These are phyloP conservation scores for Xanthia togata DNA, from an alignment of 2,888 invertebrate genomes.

Conservation along the genomic window DNA sequence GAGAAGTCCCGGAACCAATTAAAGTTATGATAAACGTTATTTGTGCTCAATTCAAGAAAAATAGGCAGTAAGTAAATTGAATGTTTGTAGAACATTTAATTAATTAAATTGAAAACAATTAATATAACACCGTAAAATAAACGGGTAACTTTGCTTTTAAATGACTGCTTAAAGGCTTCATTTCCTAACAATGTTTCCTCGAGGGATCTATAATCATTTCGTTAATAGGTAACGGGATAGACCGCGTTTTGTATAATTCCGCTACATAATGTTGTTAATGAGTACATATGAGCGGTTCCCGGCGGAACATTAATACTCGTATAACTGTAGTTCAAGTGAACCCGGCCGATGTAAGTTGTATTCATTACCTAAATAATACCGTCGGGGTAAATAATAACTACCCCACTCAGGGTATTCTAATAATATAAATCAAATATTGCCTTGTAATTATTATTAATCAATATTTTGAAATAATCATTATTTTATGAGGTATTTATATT, in stretches of 20 bases:
- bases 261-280: constrained; percentile 12
- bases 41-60: constrained; percentile 8
- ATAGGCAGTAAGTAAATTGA: neutral
- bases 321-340: constrained; percentile 15
- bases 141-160: neutral
- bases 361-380: constrained; percentile 17
- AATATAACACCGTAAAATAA: neutral
- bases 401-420: neutral
- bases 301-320: neutral
- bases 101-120: neutral
- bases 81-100: neutral
- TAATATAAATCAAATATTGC: neutral
- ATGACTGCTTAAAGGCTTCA: neutral
- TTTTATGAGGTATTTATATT: too few relatives aligned
- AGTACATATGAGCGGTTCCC: constrained; percentile 17
- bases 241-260: constrained; percentile 10
- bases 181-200: neutral
- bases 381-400: neutral
- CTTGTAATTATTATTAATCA: neutral
- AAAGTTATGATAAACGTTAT: constrained; percentile 1
- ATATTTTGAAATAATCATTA: too few relatives aligned
- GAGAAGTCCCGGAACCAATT: constrained; percentile 6
- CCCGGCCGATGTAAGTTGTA: neutral
- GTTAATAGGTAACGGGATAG: constrained; percentile 10
- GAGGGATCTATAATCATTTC: neutral